Percentiles rank a stretch among this genome's conserved stretches.
These are phyloP conservation scores for Metallyticus violacea DNA, from an alignment of 2,888 invertebrate species.

Conservation along the genomic window DNA sequence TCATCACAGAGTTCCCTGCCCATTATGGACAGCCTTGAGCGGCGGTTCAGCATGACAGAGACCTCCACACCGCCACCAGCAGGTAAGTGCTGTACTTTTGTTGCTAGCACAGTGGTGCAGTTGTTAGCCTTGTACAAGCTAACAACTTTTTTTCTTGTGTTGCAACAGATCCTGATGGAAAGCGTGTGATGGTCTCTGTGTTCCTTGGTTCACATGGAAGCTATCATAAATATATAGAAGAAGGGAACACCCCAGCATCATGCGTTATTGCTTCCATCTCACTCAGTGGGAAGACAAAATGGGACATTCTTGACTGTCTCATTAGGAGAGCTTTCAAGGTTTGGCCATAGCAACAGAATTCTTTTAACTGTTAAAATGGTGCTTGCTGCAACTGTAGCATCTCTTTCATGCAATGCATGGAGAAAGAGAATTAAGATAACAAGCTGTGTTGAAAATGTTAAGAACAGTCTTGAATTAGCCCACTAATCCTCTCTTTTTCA, in stretches of 20 bases:
- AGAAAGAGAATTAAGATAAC: no score
- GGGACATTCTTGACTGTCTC: conserved; percentile 91
- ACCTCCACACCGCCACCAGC: conserved; percentile 23
- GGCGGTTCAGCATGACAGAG: conserved; percentile 48
- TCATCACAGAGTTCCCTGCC: conserved; percentile 54
- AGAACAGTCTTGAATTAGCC: no score
- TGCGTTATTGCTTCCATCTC: conserved; percentile 85
- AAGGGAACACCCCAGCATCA: conserved; percentile 55
- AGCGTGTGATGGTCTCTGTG: conserved; percentile 83
- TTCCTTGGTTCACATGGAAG: conserved; percentile 81
- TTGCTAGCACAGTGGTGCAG: no score
- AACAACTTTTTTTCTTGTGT: not conserved
- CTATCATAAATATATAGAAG: conserved; percentile 65
- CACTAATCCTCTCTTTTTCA: no score
- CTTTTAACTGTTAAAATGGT: no score
- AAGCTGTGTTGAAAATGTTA: no score
- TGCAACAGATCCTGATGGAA: conserved; percentile 69
- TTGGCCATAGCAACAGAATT: no score
- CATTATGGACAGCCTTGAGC: conserved; percentile 44
- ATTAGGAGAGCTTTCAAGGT: conserved; percentile 86
- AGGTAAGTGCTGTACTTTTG: conserved; percentile 4
- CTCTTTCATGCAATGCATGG: no score
- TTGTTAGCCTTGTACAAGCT: not conserved
- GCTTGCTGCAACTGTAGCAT: no score
- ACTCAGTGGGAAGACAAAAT: conserved; percentile 89